These are phyloP conservation scores for Passer domesticus DNA, from an alignment of 2,113 vertebrate genomes.

Conservation along the genomic window DNA sequence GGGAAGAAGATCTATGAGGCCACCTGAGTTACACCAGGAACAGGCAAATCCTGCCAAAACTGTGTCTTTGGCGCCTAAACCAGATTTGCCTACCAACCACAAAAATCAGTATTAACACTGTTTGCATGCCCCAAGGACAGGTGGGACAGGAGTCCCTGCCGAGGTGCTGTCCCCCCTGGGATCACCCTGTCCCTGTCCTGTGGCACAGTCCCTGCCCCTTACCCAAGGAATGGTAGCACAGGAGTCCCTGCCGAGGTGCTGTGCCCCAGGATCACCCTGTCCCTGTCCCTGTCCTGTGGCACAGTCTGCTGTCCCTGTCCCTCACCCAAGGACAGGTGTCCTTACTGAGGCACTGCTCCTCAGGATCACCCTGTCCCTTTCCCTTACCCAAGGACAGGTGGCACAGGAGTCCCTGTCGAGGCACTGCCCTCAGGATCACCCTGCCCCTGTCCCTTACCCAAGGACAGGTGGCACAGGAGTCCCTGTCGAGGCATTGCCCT, in stretches of 20 bases:
- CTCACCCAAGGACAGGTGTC: too few species aligned
- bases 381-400: too few species aligned
- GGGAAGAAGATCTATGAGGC: background rate
- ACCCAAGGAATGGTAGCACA: background rate
- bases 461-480: too few species aligned
- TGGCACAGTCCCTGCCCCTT: background rate
- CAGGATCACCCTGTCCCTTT: too few species aligned
- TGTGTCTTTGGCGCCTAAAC: background rate
- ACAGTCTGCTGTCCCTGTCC: background rate
- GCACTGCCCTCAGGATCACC: background rate
- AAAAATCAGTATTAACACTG: rapidly evolving
- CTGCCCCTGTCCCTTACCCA: background rate
- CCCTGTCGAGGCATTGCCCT: background rate
- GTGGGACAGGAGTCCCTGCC: background rate
- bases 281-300: too few species aligned
- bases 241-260: rapidly evolving
- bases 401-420: too few species aligned
- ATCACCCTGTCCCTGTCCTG: background rate
- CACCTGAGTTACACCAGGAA: background rate
- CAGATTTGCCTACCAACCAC: background rate
- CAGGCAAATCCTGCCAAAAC: background rate
- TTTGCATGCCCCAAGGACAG: background rate
- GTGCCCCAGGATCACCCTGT: rapidly evolving
- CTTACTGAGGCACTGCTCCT: too few species aligned
- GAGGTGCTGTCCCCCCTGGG: background rate